Evolutionary conservation across 2,888 invertebrate species (phyloP).

Genomic region (Agonopterix arenella): DNA sequence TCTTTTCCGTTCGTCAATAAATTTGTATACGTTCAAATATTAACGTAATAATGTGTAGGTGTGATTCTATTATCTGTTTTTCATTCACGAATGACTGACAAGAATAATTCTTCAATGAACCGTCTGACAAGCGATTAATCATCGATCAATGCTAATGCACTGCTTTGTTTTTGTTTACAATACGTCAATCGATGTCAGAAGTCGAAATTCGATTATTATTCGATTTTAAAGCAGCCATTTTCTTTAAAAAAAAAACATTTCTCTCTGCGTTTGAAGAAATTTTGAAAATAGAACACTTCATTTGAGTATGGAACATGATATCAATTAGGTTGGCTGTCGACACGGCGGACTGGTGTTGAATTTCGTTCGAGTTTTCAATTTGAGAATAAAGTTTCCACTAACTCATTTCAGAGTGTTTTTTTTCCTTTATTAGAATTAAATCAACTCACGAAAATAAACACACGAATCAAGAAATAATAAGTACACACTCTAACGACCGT

Average conservation of each 20-base stretch:
- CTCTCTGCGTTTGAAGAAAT: background rate
- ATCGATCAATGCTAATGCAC: constrained; percentile 53
- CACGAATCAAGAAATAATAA: no score
- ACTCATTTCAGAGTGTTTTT: background rate
- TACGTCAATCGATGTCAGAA: constrained; percentile 31
- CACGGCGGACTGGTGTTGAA: constrained; percentile 30
- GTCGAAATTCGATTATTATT: constrained; percentile 12
- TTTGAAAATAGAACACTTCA: constrained; percentile 36
- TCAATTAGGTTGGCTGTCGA: constrained; percentile 65
- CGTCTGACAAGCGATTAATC: constrained; percentile 42
- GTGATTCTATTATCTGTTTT: constrained; percentile 27
- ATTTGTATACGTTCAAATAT: background rate
- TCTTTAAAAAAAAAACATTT: background rate
- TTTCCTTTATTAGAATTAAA: background rate
- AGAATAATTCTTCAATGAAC: constrained; percentile 34
- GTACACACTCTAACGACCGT: no score
- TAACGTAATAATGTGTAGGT: constrained; percentile 24
- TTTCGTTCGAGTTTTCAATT: constrained; percentile 44
- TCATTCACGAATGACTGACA: constrained; percentile 34
- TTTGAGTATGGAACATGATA: constrained; percentile 54
- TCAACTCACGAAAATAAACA: no score
- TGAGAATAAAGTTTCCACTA: constrained; percentile 15
- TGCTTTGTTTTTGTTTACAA: constrained; percentile 53
- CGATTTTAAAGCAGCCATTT: background rate
- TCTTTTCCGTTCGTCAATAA: constrained; percentile 5